Base-by-base conservation (phyloP, 2,888 invertebrate genomes). In the Gibbula magus region DNA sequence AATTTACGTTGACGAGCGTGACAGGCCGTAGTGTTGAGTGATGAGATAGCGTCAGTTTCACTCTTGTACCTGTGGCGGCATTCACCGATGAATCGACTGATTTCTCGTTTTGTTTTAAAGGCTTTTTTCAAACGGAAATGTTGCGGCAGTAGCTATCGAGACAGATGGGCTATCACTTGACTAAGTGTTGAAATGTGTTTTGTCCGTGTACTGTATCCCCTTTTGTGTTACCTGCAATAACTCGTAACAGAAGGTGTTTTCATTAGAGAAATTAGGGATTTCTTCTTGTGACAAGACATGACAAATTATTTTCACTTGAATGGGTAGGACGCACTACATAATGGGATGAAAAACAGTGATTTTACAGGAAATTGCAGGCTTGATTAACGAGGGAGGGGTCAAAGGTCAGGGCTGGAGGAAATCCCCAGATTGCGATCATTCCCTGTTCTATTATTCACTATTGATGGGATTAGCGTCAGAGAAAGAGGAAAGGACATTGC, bases 361-460 rank as follows among this genome's bases (percentile, higher is more conserved):
- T 61, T 61, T 61, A 61, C 61, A 61, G 61, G 61, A 61, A 61
- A 61, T 61, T 61, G 61, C 29, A 61, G 29, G 22, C n/a, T 61
- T 61, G 61, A 61, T 61, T 61, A 61, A 61, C 29, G 61, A 61
- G 61, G n/a, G 16, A 61, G 18, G 18, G 61, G 61, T 61, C 29
- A 61, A 29, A n/a, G 61, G 61, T 61, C 61, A 29, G 61, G 61
- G 61, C 29, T 61, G 61, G 61, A 61, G 61, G 61, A 61, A 61
- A 61, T 61, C 61, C 61, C 61, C 16, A 61, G 61, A 61, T 61
- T 29, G 29, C 61, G 29, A 61, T 61, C 61, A 61, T 61, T 18
- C 29, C 29, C 61, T 3, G 13, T 61, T 61, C 61, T 61, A 61
- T 61, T 61, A 61, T 61, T 61, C 61, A 25, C 25, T 29, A 61